phyloP scores from a whole-genome alignment of 1,140 invertebrate species.

The Zaprionus taronus region DNA sequence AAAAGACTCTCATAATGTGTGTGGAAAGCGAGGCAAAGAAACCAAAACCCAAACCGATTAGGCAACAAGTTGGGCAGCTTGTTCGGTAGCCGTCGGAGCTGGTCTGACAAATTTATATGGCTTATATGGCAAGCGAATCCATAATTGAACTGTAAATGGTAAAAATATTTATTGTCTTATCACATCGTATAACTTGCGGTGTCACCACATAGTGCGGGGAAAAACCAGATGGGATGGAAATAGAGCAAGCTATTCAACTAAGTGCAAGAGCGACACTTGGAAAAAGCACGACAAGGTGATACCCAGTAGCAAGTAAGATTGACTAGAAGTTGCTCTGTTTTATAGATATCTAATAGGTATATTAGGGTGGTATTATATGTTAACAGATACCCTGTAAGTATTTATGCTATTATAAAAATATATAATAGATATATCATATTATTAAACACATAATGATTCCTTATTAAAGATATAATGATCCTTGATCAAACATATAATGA shows the following conservation, averaged over 20 bases:
- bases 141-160: conserved; percentile 74
- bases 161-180: conserved; percentile 83
- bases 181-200: conserved; percentile 78
- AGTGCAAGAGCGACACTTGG: not conserved
- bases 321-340: not conserved
- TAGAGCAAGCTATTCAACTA: conserved; percentile 2
- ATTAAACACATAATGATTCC: no score
- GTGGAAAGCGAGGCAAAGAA: conserved; percentile 1
- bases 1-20: not conserved
- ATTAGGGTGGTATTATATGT: no score
- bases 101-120: conserved; percentile 58
- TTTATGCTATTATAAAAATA: no score
- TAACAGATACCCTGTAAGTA: no score
- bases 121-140: conserved; percentile 56
- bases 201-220: conserved; percentile 62
- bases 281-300: not conserved
- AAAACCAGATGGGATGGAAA: conserved; percentile 13
- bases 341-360: no score
- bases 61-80: conserved; percentile 29
- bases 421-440: no score
- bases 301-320: not conserved
- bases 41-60: conserved; percentile 5
- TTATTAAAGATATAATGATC: no score
- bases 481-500: no score
- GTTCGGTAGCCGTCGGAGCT: conserved; percentile 16